phyloP scores from a whole-genome alignment of 2,797 vertebrate species.

The Lepidocolaptes lacrymiger region DNA sequence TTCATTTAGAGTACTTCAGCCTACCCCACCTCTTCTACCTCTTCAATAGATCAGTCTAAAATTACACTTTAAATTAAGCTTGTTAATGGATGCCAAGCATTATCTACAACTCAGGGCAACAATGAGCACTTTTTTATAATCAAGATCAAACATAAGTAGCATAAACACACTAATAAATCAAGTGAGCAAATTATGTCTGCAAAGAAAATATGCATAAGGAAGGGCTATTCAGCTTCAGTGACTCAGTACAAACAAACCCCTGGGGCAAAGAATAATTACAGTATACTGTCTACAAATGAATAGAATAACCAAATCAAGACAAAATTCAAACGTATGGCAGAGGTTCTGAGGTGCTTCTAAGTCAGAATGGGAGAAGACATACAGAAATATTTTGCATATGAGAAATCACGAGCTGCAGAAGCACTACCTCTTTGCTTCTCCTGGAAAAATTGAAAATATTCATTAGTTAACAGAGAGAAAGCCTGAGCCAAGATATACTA shows the following conservation, averaged over 20 bases:
- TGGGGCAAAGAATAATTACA: slow-evolving; percentile 28
- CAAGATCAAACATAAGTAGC: slow-evolving; percentile 30
- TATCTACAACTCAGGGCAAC: slow-evolving; percentile 8
- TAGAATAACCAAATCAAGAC: slow-evolving; percentile 20
- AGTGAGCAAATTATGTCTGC: slow-evolving; percentile 44
- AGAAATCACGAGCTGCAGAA: neutral
- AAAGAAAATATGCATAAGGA: slow-evolving; percentile 35
- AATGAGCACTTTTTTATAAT: slow-evolving; percentile 4
- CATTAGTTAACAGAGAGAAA: neutral
- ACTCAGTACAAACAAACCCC: slow-evolving; percentile 27
- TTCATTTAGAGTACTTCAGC: neutral
- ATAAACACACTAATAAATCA: slow-evolving; percentile 51
- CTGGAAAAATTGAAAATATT: neutral
- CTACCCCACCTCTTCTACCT: neutral
- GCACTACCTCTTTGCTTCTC: neutral
- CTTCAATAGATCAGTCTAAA: neutral
- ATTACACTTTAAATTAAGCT: slow-evolving; percentile 5
- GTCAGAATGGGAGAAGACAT: neutral
- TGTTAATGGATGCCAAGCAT: neutral
- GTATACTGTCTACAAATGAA: neutral
- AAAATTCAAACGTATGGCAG: neutral
- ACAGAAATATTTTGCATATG: neutral
- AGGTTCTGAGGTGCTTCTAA: neutral
- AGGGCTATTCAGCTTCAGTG: slow-evolving; percentile 48
- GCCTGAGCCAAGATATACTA: neutral